Base-by-base conservation (phyloP, 2,888 invertebrate genomes). In the Odontocerum albicorne region DNA sequence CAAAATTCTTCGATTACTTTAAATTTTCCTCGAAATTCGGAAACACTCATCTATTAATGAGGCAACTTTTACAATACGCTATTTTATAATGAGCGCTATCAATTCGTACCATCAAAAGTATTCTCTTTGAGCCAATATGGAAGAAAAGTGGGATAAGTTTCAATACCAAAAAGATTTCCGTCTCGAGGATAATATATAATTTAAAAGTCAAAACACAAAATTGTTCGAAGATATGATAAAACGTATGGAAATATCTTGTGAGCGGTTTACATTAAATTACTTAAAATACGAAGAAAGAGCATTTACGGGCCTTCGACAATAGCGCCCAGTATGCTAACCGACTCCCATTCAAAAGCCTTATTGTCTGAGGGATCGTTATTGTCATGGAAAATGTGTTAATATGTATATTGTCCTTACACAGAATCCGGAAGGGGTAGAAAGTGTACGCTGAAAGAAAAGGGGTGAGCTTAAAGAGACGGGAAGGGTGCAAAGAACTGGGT, bases 371-470 rank as follows among this genome's bases (percentile, higher is more conserved):
- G 43, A n/a, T 46, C 43, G 49, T 43, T 49, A 55, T 49, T 45
- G 35, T 43, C 49, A 16, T 27, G 17, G 55, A 27, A 50, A 50
- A 50, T 45, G 50, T 55, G 55, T 50, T 44, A 50, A 55, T 49
- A 50, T n/a, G n/a, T n/a, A n/a, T 55, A 55, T 55, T 50, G 45
- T 50, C 40, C 55, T 36, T 32, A 50, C 45, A 55, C 44, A 50
- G 40, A 39, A 44, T 27, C 19, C 51, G 17, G 39, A 33, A 20
- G 39, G 33, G 50, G 13, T 16, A 20, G 40, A n/a, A n/a, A 17
- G 33, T 32, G 15, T 13, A 6, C 4, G 33, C 8, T 3, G 39
- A 31, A 49, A 49, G 22, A 22, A 49, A 13, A 8, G 27, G 13
- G 27, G 31, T 16, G 13, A 33, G 32, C 10, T 16, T n/a, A 32